Evolutionary conservation across 2,888 invertebrate genomes (phyloP).

Genomic region (Artemia sinica): DNA sequence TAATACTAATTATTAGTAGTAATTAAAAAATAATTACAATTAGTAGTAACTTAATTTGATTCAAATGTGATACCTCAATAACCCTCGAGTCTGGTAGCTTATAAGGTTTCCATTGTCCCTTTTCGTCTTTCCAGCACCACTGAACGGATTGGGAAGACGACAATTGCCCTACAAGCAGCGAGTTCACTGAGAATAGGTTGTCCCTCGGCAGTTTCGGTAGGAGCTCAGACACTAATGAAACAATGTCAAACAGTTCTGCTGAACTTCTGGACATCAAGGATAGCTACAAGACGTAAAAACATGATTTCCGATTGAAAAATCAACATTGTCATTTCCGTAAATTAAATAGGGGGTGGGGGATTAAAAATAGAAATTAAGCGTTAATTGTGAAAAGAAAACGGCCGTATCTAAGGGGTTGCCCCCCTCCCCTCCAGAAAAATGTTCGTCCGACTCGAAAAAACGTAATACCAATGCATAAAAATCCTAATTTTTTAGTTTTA

Average conservation of each 20-base stretch:
- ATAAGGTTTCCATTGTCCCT: conserved; percentile 76
- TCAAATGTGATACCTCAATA: conserved; percentile 48
- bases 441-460: too few relatives aligned
- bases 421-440: too few relatives aligned
- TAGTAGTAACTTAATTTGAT: background rate
- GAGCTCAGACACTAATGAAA: conserved; percentile 85
- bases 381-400: too few relatives aligned
- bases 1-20: conserved; percentile 18
- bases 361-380: too few relatives aligned
- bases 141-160: conserved; percentile 55
- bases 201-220: conserved; percentile 90
- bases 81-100: conserved; percentile 80
- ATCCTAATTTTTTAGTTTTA: too few relatives aligned
- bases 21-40: background rate
- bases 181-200: conserved; percentile 86
- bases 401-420: too few relatives aligned
- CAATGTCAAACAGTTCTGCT: conserved; percentile 92
- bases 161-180: conserved; percentile 47
- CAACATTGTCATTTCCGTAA: too few relatives aligned
- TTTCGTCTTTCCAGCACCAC: conserved; percentile 96
- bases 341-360: too few relatives aligned
- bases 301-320: too few relatives aligned
- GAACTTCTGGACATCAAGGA: conserved; percentile 78
- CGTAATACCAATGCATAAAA: too few relatives aligned
- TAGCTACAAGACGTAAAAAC: conserved; percentile 34